Conservation (phyloP, 2,888 invertebrate genomes). For the Bugula neritina region DNA sequence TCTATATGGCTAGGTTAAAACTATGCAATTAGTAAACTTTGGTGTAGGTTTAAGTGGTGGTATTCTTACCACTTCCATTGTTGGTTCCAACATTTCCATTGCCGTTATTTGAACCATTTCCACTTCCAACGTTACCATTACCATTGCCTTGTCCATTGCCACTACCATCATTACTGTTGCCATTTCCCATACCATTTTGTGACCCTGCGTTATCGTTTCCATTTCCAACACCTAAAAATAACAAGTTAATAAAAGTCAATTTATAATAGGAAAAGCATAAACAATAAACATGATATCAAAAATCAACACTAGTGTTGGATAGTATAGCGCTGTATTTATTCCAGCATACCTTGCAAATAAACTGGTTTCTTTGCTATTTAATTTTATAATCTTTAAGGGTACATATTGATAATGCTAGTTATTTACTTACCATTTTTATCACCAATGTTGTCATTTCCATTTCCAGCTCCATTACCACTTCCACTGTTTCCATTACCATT, state of each 20-base stretch:
- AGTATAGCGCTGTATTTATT: no score
- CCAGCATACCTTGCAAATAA: no score
- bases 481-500: constrained; percentile 17
- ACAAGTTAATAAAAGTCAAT: no score
- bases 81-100: constrained; percentile 10
- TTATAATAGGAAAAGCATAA: no score
- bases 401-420: no score
- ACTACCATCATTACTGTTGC: constrained; percentile 23
- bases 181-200: constrained; percentile 26
- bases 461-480: constrained; percentile 5
- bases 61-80: constrained; percentile 24
- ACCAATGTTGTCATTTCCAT: constrained; percentile 1
- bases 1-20: no score
- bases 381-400: no score
- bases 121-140: constrained; percentile 3
- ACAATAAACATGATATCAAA: no score
- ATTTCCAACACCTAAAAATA: neutral
- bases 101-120: constrained; percentile 19
- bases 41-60: no score
- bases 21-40: no score
- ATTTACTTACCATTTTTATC: constrained; percentile 9
- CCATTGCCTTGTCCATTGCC: constrained; percentile 24
- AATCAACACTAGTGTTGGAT: no score
- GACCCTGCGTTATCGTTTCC: constrained; percentile 21
- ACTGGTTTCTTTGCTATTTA: no score